Evolutionary conservation across 2,888 invertebrate species (phyloP).

Genomic region (Leptopterna dolabrata): DNA sequence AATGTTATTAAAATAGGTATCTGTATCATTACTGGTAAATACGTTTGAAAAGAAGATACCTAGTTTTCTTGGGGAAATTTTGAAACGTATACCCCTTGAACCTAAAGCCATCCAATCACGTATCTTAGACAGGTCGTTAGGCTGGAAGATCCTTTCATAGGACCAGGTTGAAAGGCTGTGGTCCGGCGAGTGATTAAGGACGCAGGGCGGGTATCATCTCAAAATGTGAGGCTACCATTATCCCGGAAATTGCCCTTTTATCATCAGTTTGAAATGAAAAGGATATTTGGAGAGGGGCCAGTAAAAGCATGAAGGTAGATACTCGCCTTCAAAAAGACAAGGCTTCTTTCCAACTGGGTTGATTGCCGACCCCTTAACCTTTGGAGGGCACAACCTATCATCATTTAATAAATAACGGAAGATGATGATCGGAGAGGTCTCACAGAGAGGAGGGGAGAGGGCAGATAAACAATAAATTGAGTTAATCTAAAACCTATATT

Average conservation of each 20-base stretch:
- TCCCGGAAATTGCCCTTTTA: not conserved
- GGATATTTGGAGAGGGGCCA: not conserved
- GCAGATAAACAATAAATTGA: not conserved
- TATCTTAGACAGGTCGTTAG: not conserved
- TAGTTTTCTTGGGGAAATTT: too few species aligned
- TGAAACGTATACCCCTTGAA: too few species aligned
- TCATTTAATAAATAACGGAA: slow-evolving; percentile 24
- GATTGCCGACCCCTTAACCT: slow-evolving; percentile 17
- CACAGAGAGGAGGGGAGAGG: not conserved
- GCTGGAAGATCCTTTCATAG: not conserved
- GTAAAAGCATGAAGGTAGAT: not conserved
- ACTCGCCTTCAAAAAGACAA: not conserved
- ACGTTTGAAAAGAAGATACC: too few species aligned
- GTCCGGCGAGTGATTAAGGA: not conserved
- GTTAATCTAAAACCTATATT: not conserved
- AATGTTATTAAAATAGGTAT: too few species aligned
- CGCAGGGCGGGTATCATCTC: not conserved
- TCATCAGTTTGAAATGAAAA: not conserved
- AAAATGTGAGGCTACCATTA: slow-evolving; percentile 24
- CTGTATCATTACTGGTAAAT: too few species aligned
- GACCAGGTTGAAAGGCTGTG: not conserved
- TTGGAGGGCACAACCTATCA: not conserved
- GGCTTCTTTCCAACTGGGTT: not conserved
- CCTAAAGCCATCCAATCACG: too few species aligned
- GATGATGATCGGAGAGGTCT: not conserved